These are phyloP conservation scores for Myotis lucifugus DNA, from an alignment of 2,113 vertebrate genomes.

Conservation along the genomic window DNA sequence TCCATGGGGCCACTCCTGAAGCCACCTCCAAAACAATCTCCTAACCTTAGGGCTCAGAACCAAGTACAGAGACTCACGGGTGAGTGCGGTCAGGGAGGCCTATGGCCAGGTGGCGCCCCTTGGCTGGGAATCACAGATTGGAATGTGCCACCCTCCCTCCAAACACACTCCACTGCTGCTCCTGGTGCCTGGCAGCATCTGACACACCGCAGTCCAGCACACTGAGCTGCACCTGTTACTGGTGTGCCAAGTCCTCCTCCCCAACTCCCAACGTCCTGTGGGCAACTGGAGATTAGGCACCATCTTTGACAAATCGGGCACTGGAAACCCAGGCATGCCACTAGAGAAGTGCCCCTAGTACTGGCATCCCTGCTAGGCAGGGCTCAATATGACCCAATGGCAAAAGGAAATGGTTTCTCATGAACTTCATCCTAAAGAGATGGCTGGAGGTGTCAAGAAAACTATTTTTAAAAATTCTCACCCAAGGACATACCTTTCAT, in stretches of 20 bases:
- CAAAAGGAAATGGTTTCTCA: neutral
- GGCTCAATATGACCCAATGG: rapidly evolving
- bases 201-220: rapidly evolving
- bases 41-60: neutral
- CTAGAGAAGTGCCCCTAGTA: neutral
- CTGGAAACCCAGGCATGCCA: neutral
- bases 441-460: neutral
- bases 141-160: neutral
- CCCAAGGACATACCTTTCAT: neutral
- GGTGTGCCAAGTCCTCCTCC: rapidly evolving
- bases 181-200: too few relatives aligned
- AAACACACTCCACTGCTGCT: neutral
- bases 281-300: neutral
- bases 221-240: neutral
- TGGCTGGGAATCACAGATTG: neutral
- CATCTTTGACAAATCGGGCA: neutral
- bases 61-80: too few relatives aligned
- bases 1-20: neutral
- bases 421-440: neutral
- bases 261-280: neutral
- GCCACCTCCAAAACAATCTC: neutral
- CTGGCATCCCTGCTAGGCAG: neutral
- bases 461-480: neutral
- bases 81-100: rapidly evolving
- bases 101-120: rapidly evolving